Evolutionary conservation across 1,140 invertebrate species (phyloP).

Genomic region (Diploscapter pachys): DNA sequence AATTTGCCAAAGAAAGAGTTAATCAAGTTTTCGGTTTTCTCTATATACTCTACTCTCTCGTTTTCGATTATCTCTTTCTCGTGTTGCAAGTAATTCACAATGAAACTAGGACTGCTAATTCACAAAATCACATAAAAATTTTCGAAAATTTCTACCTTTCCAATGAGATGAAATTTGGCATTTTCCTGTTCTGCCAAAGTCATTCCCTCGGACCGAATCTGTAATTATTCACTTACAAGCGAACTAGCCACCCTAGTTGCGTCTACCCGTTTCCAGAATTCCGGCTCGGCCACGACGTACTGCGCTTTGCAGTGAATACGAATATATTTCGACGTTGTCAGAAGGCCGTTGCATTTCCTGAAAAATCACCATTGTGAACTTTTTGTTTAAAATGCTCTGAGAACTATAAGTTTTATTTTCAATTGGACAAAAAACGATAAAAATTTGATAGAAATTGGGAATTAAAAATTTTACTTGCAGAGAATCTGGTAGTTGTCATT

Average conservation of each 20-base stretch:
- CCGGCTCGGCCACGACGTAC: conserved; percentile 16
- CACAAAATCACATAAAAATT: background rate
- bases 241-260: background rate
- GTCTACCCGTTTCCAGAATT: conserved; percentile 12
- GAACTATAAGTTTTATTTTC: too few relatives aligned
- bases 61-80: too few relatives aligned
- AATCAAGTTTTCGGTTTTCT: too few relatives aligned
- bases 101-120: too few relatives aligned
- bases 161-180: background rate
- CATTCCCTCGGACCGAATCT: background rate
- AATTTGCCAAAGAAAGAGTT: too few relatives aligned
- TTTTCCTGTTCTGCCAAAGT: background rate
- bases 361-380: conserved; percentile 1
- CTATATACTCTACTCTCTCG: too few relatives aligned
- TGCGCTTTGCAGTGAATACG: conserved; percentile 12
- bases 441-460: background rate
- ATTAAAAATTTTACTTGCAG: conserved; percentile 17
- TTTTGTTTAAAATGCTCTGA: conserved; percentile 15
- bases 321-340: conserved; percentile 9
- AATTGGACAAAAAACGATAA: background rate
- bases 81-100: too few relatives aligned
- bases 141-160: background rate
- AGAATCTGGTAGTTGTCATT: conserved; percentile 5
- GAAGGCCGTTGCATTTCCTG: conserved; percentile 21
- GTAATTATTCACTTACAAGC: background rate